A percentile compares a stretch with the other conserved stretches of the same genome.
Evolutionary conservation across 1,140 invertebrate genomes (phyloP).

Genomic region (Drosophila subpulchrella): DNA sequence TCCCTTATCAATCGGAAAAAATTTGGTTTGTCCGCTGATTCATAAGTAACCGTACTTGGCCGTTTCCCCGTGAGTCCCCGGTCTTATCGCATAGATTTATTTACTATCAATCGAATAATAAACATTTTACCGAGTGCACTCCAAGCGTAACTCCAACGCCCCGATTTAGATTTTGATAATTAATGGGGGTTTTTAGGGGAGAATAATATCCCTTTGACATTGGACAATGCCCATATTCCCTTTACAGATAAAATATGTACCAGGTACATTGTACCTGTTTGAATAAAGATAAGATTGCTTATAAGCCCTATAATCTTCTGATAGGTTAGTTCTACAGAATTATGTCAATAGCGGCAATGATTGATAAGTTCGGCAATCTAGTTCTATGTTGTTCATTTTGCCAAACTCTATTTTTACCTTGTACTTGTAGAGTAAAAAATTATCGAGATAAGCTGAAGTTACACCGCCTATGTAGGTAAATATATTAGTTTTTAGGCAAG

Average conservation of each 20-base stretch:
- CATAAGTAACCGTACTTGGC: not conserved
- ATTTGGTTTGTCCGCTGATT: slow-evolving; percentile 3
- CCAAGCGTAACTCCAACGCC: not conserved
- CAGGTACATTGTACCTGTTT: too few species aligned
- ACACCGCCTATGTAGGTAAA: too few species aligned
- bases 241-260: not conserved
- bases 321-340: slow-evolving; percentile 20
- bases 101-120: slow-evolving; percentile 24
- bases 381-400: not conserved
- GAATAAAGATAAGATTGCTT: slow-evolving; percentile 4
- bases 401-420: not conserved
- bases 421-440: not conserved
- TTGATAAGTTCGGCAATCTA: slow-evolving; percentile 2
- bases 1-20: slow-evolving; percentile 18
- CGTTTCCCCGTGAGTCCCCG: slow-evolving; percentile 56
- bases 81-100: slow-evolving; percentile 37
- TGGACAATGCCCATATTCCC: not conserved
- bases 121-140: slow-evolving; percentile 11
- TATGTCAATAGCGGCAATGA: slow-evolving; percentile 15
- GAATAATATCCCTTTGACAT: not conserved
- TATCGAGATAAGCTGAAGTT: not conserved
- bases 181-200: slow-evolving; percentile 5
- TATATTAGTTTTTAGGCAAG: too few species aligned
- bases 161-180: slow-evolving; percentile 31
- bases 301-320: not conserved